Evolutionary conservation across 2,888 invertebrate species (phyloP).

Genomic region (Thecocarcelia acutangulata): DNA sequence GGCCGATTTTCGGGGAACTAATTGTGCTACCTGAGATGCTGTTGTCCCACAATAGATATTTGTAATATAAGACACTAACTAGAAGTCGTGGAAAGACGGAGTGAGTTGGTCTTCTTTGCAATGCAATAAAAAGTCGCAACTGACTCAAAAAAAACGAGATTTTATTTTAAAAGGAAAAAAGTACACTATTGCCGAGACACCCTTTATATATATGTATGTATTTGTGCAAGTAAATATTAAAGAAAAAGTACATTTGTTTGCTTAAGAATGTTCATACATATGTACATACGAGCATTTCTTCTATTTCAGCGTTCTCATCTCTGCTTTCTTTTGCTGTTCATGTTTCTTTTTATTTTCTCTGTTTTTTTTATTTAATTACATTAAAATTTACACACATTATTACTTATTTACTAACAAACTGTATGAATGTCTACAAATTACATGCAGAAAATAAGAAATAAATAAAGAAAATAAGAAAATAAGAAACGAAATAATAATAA

Average conservation of each 20-base stretch:
- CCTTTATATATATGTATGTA: too few relatives aligned
- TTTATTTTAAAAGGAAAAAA: too few relatives aligned
- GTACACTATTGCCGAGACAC: too few relatives aligned
- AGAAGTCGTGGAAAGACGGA: too few relatives aligned
- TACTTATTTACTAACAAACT: slow-evolving; percentile 33
- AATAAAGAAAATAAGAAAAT: neutral
- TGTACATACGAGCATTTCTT: neutral
- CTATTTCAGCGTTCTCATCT: slow-evolving; percentile 30
- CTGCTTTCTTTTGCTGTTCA: slow-evolving; percentile 43
- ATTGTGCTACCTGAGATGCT: too few relatives aligned
- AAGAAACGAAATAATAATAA: too few relatives aligned
- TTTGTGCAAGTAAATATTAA: slow-evolving; percentile 15
- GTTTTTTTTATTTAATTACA: slow-evolving; percentile 58
- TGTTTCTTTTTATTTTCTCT: slow-evolving; percentile 31
- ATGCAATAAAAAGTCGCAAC: too few relatives aligned
- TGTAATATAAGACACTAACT: too few relatives aligned
- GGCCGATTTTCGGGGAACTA: too few relatives aligned
- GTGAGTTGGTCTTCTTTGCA: too few relatives aligned
- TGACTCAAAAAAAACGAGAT: too few relatives aligned
- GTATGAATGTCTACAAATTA: slow-evolving; percentile 26
- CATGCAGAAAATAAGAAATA: slow-evolving; percentile 36
- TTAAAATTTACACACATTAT: slow-evolving; percentile 51
- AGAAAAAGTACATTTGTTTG: neutral
- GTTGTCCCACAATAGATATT: too few relatives aligned
- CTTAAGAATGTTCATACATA: neutral